Base-by-base conservation (phyloP, 2,888 invertebrate genomes). In the Protodeltote pygarga region DNA sequence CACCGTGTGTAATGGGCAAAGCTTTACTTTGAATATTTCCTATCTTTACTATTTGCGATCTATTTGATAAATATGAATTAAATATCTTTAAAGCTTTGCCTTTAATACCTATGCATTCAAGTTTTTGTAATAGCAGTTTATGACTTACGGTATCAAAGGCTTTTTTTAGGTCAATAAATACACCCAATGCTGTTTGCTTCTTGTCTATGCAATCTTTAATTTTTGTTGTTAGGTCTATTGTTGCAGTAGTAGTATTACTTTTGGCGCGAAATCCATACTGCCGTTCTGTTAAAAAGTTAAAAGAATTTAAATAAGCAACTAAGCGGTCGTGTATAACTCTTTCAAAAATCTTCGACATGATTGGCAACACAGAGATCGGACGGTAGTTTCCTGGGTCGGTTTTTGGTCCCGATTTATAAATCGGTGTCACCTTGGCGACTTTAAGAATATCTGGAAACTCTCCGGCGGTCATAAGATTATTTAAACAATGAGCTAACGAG, bases 391-490 rank as follows among this genome's bases (percentile, higher is more conserved):
- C 4, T 4, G 16, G 16, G 16, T 31, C 6, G 4, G n/a, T 17
- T 31, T 31, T 31, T 9, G 31, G n/a, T 6, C 16, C 16, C 6
- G 35, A 35, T 16, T 35, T 35, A n/a, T 16, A 23, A 1, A 24
- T 35, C 10, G 24, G 24, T 6, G 24, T 24, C 9, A 24, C 24
- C 11, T 16, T 25, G 5, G 25, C 31, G 8, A 31, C 15, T n/a
- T 40, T 35, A n/a, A 35, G 16, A 3, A 11, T 5, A 23, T 35
- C 35, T n/a, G 35, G 17, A 17, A 25, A 35, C 8, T 25, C 21
- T 8, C 35, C 35, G 5, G 16, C 17, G 5, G 16, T 10, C 8
- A 35, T 21, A n/a, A 24, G 21, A 14, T 24, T 14, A 10, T 34
- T 34, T 9, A 34, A 14, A 24, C 34, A 23, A 4, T 16, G n/a